Conservation (phyloP, 2,797 vertebrate genomes). For the Hirundo rustica region DNA sequence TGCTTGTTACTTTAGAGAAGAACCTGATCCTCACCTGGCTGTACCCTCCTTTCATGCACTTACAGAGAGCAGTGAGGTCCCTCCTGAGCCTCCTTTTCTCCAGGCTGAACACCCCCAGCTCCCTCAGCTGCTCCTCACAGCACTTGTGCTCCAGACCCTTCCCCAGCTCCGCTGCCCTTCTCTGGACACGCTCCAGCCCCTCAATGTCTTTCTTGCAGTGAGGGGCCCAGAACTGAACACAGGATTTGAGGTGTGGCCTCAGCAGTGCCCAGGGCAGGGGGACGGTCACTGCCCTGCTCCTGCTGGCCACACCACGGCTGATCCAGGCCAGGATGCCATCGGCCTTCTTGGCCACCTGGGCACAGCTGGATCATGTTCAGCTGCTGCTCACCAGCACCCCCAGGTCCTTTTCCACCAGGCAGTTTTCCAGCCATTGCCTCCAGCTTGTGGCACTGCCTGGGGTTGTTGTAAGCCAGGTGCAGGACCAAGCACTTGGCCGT, state of each 20-base stretch:
- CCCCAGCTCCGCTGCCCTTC: neutral
- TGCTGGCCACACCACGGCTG: neutral
- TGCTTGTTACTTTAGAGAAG: neutral
- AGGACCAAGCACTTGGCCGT: neutral
- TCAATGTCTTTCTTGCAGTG: neutral
- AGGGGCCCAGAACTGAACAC: neutral
- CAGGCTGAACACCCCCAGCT: neutral
- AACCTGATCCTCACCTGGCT: accelerated
- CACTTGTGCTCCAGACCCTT: neutral
- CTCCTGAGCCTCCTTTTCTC: neutral
- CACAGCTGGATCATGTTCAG: neutral
- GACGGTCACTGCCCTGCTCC: neutral
- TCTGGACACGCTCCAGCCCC: neutral
- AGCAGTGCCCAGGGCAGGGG: neutral
- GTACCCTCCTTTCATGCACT: accelerated
- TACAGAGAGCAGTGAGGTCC: neutral
- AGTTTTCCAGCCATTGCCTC: neutral
- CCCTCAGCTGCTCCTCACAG: neutral
- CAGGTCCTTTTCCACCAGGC: accelerated
- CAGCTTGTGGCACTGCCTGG: accelerated
- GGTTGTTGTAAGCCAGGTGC: neutral
- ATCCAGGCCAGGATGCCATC: neutral
- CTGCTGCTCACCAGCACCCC: accelerated
- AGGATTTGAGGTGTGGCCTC: neutral
- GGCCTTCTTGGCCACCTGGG: neutral